Conservation (phyloP, 2,113 vertebrate genomes). For the Zosterops hypoxanthus region DNA sequence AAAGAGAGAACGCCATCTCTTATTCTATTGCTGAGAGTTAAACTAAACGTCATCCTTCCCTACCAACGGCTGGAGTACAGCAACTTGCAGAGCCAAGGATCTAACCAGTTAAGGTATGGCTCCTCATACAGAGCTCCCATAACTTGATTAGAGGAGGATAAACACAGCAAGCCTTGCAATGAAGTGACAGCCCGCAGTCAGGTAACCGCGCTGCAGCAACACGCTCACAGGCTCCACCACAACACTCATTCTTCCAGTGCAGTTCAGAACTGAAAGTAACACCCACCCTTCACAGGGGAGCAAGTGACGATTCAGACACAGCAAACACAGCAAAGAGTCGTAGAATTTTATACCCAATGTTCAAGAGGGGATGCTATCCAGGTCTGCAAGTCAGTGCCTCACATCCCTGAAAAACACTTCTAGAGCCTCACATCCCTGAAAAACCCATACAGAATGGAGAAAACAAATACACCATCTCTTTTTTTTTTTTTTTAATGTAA, state of each 20-base stretch:
- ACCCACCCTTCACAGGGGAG: not conserved
- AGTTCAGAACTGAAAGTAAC: slow-evolving; percentile 20
- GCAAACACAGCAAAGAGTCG: not conserved
- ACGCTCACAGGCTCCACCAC: not conserved
- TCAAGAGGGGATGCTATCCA: not conserved
- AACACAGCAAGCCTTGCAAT: not conserved
- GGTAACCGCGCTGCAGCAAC: not conserved
- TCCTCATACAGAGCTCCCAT: not conserved
- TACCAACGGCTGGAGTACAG: not conserved
- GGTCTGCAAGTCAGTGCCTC: not conserved
- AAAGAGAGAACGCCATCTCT: not conserved
- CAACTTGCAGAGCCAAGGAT: not conserved
- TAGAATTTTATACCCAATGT: not conserved
- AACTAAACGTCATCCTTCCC: not conserved
- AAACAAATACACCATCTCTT: not conserved
- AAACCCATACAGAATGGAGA: not conserved
- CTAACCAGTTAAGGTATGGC: slow-evolving; percentile 35
- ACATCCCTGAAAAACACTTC: not conserved
- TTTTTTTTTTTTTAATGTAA: not conserved
- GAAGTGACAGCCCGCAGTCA: not conserved
- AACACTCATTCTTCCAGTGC: slow-evolving; percentile 10
- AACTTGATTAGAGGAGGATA: not conserved
- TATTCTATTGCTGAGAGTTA: not conserved
- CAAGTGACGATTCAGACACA: not conserved
- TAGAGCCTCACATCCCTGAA: not conserved